A percentile compares a stretch with the other conserved stretches of the same genome.
Evolutionary conservation across 2,113 vertebrate genomes (phyloP).

Genomic region (Choloepus hoffmanni): DNA sequence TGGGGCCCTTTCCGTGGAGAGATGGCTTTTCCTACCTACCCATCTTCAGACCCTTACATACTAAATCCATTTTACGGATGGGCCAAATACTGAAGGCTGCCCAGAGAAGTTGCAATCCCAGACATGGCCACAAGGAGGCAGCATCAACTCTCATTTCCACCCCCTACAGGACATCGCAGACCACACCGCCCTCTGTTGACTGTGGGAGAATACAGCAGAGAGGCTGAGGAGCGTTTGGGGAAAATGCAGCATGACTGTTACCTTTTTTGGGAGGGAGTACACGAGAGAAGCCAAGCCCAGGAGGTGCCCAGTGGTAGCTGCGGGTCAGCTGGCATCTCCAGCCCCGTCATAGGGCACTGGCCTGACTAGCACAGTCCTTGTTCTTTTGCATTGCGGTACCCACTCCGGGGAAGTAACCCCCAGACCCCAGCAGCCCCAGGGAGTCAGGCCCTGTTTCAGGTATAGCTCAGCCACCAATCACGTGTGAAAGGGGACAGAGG

Average conservation of each 20-base stretch:
- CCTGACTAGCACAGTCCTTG: neutral
- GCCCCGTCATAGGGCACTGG: neutral
- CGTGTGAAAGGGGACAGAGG: neutral
- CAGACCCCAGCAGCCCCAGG: neutral
- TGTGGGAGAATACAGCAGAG: neutral
- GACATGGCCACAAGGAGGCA: neutral
- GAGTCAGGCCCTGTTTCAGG: neutral
- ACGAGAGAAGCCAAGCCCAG: neutral
- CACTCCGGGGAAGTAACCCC: neutral
- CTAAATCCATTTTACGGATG: neutral
- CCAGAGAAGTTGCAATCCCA: neutral
- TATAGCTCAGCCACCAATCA: neutral
- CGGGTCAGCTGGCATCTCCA: neutral
- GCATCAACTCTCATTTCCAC: neutral
- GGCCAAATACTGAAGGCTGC: neutral
- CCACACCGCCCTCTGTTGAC: conserved; percentile 31
- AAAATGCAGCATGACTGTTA: neutral
- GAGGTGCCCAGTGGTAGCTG: neutral
- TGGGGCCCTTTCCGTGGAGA: neutral
- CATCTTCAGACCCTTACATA: neutral
- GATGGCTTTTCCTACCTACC: neutral
- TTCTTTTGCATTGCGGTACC: neutral
- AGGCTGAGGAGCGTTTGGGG: too few relatives aligned
- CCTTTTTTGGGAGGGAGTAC: neutral
- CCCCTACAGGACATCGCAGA: neutral